These are phyloP conservation scores for Calonectris borealis DNA, from an alignment of 2,113 vertebrate genomes.

Conservation along the genomic window DNA sequence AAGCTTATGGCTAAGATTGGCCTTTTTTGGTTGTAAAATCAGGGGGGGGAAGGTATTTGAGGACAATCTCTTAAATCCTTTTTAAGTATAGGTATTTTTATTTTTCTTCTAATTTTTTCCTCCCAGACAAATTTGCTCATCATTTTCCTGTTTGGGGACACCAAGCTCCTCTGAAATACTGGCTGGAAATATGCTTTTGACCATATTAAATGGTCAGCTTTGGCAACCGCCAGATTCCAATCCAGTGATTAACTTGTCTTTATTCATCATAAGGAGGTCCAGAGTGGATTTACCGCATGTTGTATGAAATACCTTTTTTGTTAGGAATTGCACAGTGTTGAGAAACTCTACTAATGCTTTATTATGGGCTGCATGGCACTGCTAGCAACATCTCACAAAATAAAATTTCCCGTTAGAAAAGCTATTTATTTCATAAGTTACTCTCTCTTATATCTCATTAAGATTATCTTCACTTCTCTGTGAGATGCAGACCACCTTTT, in stretches of 20 bases:
- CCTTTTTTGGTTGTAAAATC: not conserved
- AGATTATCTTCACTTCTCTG: not conserved
- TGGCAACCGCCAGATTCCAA: constrained; percentile 34
- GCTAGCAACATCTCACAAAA: not conserved
- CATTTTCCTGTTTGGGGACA: constrained; percentile 39
- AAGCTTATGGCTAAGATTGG: not conserved
- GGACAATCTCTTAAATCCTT: not conserved
- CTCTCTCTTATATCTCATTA: not conserved
- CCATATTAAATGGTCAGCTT: not conserved
- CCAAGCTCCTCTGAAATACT: not conserved
- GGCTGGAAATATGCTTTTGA: constrained; percentile 4
- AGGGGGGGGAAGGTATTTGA: not conserved
- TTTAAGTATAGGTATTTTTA: not conserved
- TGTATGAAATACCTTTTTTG: not conserved
- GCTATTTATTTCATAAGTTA: not conserved
- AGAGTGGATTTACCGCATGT: not conserved
- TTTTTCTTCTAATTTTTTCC: constrained; percentile 33
- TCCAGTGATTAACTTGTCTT: constrained; percentile 20
- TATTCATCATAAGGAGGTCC: not conserved
- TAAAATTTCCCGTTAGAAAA: not conserved
- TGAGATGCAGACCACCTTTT: not conserved
- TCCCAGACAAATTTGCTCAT: not conserved
- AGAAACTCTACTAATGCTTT: not conserved
- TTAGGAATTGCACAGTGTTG: not conserved
- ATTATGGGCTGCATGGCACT: not conserved